phyloP scores from a whole-genome alignment of 1,140 invertebrate species.

The Hycleus phaleratus region DNA sequence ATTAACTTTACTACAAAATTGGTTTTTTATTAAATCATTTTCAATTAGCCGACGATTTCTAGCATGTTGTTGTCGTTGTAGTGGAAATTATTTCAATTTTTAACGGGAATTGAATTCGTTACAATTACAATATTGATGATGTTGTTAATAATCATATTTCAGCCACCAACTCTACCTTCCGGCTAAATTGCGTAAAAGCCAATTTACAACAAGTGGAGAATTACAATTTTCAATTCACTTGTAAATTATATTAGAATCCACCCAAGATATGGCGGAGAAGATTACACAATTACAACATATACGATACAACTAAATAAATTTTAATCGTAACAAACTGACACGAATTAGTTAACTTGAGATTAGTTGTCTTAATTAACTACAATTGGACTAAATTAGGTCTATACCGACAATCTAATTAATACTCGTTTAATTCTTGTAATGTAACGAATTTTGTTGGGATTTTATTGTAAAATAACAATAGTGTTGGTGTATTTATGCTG shows the following conservation, averaged over 20 bases:
- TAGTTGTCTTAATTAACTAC: conserved; percentile 7
- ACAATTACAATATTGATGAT: too few relatives aligned
- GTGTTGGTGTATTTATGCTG: too few relatives aligned
- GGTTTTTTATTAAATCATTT: not conserved
- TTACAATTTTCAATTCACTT: conserved; percentile 6
- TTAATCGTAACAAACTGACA: conserved; percentile 3
- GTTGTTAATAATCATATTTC: too few relatives aligned
- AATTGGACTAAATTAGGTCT: not conserved
- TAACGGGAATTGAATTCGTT: too few relatives aligned
- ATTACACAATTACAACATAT: too few relatives aligned
- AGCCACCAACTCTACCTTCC: conserved; percentile 1
- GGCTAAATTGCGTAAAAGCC: conserved; percentile 1
- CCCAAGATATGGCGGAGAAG: not conserved
- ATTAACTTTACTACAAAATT: conserved; percentile 9
- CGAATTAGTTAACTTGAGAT: conserved; percentile 12
- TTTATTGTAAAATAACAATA: too few relatives aligned
- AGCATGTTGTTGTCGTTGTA: too few relatives aligned
- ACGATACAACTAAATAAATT: not conserved
- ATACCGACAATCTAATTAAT: too few relatives aligned
- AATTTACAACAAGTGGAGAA: conserved; percentile 7
- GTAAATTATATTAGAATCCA: conserved; percentile 11
- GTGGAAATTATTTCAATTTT: too few relatives aligned
- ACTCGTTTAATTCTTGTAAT: too few relatives aligned
- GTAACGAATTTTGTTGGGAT: too few relatives aligned
- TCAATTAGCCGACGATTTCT: too few relatives aligned